Evolutionary conservation across 2,888 invertebrate genomes (phyloP).

Genomic region (Tethea ocularis): DNA sequence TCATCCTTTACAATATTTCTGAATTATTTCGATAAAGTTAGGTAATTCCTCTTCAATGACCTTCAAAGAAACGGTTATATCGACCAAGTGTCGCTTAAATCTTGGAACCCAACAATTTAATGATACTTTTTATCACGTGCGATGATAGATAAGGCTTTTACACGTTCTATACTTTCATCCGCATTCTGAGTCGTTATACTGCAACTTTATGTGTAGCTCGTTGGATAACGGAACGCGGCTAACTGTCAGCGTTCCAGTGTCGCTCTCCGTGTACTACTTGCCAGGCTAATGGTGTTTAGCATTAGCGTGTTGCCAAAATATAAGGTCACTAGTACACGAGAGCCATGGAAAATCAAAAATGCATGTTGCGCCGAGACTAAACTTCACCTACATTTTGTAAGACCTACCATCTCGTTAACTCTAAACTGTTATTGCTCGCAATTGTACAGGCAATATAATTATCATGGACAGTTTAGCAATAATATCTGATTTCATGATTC

Average conservation of each 20-base stretch:
- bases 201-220: conserved; percentile 34
- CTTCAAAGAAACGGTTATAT: neutral
- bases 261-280: conserved; percentile 59
- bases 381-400: neutral
- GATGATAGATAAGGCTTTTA: conserved; percentile 9
- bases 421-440: neutral
- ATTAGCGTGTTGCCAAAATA: conserved; percentile 39
- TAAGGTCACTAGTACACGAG: conserved; percentile 24
- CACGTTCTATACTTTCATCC: conserved; percentile 48
- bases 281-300: conserved; percentile 50
- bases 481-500: too few species aligned
- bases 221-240: conserved; percentile 56
- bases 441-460: too few species aligned
- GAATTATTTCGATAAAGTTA: neutral
- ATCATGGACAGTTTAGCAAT: too few species aligned
- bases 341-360: conserved; percentile 1
- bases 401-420: neutral
- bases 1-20: too few species aligned
- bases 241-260: conserved; percentile 49
- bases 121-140: neutral
- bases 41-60: neutral
- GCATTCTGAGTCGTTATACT: conserved; percentile 51
- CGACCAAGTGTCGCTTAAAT: neutral
- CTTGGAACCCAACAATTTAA: conserved; percentile 9
- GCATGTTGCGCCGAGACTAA: neutral